Evolutionary conservation across 2,797 vertebrate species (phyloP).

Genomic region (Microhierax caerulescens): DNA sequence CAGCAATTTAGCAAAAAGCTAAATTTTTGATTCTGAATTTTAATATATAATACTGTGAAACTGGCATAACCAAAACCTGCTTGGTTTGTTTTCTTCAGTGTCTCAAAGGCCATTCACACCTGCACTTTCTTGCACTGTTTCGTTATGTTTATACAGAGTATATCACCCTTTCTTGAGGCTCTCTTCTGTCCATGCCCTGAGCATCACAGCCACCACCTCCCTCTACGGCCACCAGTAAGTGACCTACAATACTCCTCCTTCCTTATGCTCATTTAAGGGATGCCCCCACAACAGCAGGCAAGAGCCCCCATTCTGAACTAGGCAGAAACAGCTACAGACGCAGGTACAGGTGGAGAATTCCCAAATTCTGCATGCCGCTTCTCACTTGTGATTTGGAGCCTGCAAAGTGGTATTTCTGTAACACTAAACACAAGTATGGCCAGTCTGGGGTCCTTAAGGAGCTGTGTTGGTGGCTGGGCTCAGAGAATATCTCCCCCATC

Average conservation of each 20-base stretch:
- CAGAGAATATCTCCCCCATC: neutral
- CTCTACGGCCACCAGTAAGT: accelerated
- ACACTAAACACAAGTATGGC: accelerated
- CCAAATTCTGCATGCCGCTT: accelerated
- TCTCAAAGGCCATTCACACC: accelerated
- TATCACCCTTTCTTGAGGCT: accelerated
- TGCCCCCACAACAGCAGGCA: accelerated
- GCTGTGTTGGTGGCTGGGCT: neutral
- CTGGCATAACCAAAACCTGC: neutral
- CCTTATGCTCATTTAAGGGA: accelerated
- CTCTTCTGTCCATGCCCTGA: accelerated
- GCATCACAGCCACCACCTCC: neutral
- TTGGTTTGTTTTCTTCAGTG: accelerated
- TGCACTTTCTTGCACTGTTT: accelerated
- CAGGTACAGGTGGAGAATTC: accelerated
- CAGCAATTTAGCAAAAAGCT: neutral
- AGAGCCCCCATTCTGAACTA: accelerated
- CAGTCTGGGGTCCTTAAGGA: neutral
- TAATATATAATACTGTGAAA: accelerated
- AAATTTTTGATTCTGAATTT: accelerated
- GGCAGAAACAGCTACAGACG: accelerated
- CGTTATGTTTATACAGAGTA: accelerated
- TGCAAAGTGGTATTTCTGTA: accelerated
- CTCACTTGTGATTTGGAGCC: accelerated
- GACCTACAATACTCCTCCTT: neutral